These are phyloP conservation scores for Elgaria multicarinata DNA, from an alignment of 2,113 vertebrate species.

Conservation along the genomic window DNA sequence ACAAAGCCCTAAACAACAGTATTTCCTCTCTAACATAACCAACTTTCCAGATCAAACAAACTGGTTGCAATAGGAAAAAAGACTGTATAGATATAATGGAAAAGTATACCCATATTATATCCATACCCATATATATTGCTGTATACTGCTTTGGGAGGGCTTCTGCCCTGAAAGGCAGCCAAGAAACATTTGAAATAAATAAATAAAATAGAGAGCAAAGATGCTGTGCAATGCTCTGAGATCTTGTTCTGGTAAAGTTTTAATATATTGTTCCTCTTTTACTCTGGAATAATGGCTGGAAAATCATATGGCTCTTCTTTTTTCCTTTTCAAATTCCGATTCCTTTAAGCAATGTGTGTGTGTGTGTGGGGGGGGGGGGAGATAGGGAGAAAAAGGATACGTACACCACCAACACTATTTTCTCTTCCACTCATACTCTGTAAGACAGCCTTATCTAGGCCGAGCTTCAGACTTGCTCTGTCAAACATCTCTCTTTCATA, in stretches of 20 bases:
- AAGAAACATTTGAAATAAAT: no score
- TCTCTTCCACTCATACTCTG: constrained; percentile 99
- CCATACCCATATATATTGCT: no score
- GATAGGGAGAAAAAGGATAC: constrained; percentile 61
- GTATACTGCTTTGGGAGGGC: no score
- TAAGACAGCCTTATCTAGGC: constrained; percentile 96
- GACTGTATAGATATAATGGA: background rate
- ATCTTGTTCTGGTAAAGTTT: background rate
- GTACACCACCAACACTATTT: constrained; percentile 92
- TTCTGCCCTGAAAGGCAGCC: no score
- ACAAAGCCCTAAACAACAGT: background rate
- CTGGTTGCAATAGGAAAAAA: background rate
- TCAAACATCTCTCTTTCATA: constrained; percentile 99
- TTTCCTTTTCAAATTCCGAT: background rate
- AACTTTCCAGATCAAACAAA: background rate
- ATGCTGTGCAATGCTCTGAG: background rate
- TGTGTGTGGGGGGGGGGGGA: no score
- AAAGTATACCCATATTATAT: no score
- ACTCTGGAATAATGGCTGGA: background rate
- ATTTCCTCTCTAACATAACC: background rate
- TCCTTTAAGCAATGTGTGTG: no score
- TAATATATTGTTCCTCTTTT: background rate
- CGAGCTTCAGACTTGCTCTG: constrained; percentile 95
- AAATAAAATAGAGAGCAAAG: background rate
- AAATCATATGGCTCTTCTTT: background rate